Percentiles rank a stretch among this genome's conserved stretches.
Evolutionary conservation across 2,113 vertebrate species (phyloP).

Genomic region (Dasyornis broadbenti): DNA sequence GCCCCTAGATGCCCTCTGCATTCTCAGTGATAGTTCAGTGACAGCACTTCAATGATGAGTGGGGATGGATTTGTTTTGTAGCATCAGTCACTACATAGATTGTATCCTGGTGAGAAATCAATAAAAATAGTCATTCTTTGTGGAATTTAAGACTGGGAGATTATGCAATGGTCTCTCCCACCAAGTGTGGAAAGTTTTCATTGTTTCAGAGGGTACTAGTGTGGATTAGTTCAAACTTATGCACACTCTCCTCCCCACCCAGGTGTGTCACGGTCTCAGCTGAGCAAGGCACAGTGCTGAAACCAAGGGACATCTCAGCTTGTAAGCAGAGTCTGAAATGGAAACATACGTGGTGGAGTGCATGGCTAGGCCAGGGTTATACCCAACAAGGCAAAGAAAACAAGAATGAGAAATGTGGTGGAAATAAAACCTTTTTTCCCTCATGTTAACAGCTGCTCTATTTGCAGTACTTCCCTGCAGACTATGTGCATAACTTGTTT

Average conservation of each 20-base stretch:
- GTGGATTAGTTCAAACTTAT: not conserved
- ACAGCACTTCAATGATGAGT: not conserved
- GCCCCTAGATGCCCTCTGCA: not conserved
- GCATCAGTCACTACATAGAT: not conserved
- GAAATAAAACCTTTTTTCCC: not conserved
- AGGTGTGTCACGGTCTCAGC: not conserved
- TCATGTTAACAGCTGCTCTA: not conserved
- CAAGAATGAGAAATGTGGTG: not conserved
- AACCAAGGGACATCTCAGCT: not conserved
- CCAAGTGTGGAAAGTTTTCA: not conserved
- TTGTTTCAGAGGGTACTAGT: not conserved
- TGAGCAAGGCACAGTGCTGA: not conserved
- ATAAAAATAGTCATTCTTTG: not conserved
- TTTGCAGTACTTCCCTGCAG: not conserved
- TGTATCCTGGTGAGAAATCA: not conserved
- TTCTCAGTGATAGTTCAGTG: not conserved
- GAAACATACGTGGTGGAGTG: not conserved
- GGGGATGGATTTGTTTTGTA: not conserved
- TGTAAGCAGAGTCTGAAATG: not conserved
- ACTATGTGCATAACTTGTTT: not conserved
- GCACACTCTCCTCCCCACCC: not conserved
- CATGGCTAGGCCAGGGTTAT: not conserved
- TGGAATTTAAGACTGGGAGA: not conserved
- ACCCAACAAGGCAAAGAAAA: not conserved
- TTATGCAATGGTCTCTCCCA: not conserved